These are phyloP conservation scores for Lampropteryx suffumata DNA, from an alignment of 2,888 invertebrate species.

Conservation along the genomic window DNA sequence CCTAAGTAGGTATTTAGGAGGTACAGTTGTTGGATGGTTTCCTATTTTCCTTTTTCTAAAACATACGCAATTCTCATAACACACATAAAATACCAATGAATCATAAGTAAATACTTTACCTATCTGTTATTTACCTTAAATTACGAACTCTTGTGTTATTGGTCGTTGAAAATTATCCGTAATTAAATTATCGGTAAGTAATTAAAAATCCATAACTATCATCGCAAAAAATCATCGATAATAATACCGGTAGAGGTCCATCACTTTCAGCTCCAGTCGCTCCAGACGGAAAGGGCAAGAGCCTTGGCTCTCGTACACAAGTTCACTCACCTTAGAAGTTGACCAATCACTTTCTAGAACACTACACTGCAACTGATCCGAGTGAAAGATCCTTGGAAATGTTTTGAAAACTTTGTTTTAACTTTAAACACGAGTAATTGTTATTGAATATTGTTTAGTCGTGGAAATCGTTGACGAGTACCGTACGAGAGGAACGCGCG, in stretches of 20 bases:
- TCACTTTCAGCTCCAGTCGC: slow-evolving; percentile 39
- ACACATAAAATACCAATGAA: slow-evolving; percentile 5
- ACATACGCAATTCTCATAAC: neutral
- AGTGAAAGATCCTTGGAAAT: slow-evolving; percentile 32
- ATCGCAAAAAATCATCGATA: slow-evolving; percentile 1
- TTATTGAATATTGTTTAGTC: slow-evolving; percentile 63
- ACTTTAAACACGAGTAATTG: slow-evolving; percentile 56
- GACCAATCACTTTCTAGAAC: slow-evolving; percentile 53
- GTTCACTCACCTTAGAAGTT: slow-evolving; percentile 67
- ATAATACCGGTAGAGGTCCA: slow-evolving; percentile 33
- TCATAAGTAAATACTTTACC: too few relatives aligned
- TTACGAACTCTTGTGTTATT: neutral
- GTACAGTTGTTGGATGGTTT: neutral
- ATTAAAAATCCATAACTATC: too few relatives aligned
- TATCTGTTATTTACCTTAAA: slow-evolving; percentile 7
- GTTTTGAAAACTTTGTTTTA: slow-evolving; percentile 51
- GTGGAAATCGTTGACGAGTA: slow-evolving; percentile 59
- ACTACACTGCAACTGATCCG: slow-evolving; percentile 45
- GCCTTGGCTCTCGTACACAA: slow-evolving; percentile 48
- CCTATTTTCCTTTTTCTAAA: slow-evolving; percentile 2
- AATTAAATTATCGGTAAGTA: too few relatives aligned
- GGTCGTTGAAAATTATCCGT: slow-evolving; percentile 3
- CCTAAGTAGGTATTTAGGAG: too few relatives aligned
- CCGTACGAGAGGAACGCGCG: slow-evolving; percentile 48
- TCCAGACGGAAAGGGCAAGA: slow-evolving; percentile 57